Base-by-base conservation (phyloP, 2,888 invertebrate species). In the Erebia palarica region DNA sequence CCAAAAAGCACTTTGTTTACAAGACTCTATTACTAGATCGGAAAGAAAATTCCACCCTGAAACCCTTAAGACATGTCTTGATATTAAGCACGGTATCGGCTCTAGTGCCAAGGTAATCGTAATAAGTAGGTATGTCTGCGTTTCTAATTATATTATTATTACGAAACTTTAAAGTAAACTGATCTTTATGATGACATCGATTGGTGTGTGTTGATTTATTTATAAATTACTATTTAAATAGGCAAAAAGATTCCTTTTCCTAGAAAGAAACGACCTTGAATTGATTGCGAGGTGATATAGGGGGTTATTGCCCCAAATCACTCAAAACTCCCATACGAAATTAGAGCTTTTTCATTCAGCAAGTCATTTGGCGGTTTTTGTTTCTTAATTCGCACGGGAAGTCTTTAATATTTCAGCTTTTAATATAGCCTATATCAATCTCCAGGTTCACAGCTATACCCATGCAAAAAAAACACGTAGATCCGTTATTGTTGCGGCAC, bases 251-350 rank as follows among this genome's bases (percentile, higher is more conserved):
- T 27, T 7, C 27, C 5, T 1, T 13, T 27, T 21, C 16, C n/a
- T n/a, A n/a, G n/a, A n/a, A n/a, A n/a, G n/a, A n/a, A n/a, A 44
- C 11, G 60, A 67, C 73, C 73, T 71, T 73, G 71, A 70, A 64
- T 64, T 53, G n/a, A 47, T 66, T 66, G n/a, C 51, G 60, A 69
- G 53, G 65, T 59, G 53, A 64, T 44, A 16, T 10, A 57, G 44
- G 63, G 59, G 73, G 71, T 71, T 66, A 64, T 71, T 73, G 71
- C 61, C 64, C 73, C 53, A 73, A 60, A 60, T 42, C n/a, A 42
- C 14, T 36, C n/a, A 10, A 42, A n/a, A 42, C n/a, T 60, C 11
- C 42, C 1, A 36, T 36, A 42, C n/a, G 59, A 60, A 60, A 60
- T 10, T 60, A 36, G 9, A 27, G 36, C 9, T 42, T 58, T 58